Evolutionary conservation across 64 coral and sea anemone species (phyloP), one percentile per base, ranked within the genome.

Genomic region (Platygyra sinensis): DNA sequence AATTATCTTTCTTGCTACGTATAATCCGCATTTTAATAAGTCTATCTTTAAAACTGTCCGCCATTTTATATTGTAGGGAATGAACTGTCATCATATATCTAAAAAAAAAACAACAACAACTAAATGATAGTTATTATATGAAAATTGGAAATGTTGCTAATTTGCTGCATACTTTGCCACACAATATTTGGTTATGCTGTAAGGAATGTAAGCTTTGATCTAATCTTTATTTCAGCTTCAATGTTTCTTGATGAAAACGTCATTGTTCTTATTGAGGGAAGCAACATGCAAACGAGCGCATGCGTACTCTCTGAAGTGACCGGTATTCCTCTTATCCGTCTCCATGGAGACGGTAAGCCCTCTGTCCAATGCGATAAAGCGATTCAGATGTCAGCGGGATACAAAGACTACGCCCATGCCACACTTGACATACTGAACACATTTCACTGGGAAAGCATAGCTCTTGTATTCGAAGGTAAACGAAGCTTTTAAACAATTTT

Each of bases 311-410:
- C 75, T 24, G 67, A 29, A 30, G 62, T 89, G 3, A 89, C 88
- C 22, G 67, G 52, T 0, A 89, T 89, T 80, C 88, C 88, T 28
- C 28, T 89, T 14, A 55, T 89, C n/a, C 76, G 76, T 89, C 30
- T 89, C 88, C 75, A 80, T 89, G 88, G 60, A 18, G 22, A 79
- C 63, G 54, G 25, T 0, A 29, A 15, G 10, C 22, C 31, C 4
- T 18, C n/a, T 14, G 32, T 64, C 2, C 52, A 33, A 27, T 88
- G 72, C 24, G n/a, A 33, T 15, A 39, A 30, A 17, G 54, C 39
- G 2, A 65, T 80, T 16, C 30, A 71, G 10, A 55, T 83, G 79
- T 75, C 79, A 74, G 78, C 69, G 51, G 89, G 72, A 28, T 83
- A 83, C 27, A 67, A 14, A 20, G 67, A 55, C 52, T 75, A 75